Percentiles rank a stretch among this genome's conserved stretches.
phyloP scores from a whole-genome alignment of 2,797 vertebrate species.

The Myotis myotis region DNA sequence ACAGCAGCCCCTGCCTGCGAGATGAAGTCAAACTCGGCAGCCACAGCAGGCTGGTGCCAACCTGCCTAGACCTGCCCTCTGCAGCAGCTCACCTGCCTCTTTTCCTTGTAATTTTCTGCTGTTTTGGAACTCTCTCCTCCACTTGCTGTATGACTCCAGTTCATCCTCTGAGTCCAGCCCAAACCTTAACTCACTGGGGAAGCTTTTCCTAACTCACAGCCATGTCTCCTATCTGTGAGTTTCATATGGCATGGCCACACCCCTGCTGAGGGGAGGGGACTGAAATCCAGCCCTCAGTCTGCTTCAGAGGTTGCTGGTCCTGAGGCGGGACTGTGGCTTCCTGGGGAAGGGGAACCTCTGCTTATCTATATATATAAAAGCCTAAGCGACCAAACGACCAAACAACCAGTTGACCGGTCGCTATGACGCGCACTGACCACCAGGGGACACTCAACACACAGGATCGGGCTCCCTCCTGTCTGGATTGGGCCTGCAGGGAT shows the following conservation, averaged over 20 bases:
- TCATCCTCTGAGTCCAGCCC: neutral
- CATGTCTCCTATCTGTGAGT: neutral
- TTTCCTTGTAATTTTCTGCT: neutral
- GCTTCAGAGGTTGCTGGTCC: neutral
- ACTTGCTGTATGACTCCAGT: neutral
- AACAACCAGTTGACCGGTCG: too few species aligned
- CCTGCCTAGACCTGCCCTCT: neutral
- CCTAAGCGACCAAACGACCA: too few species aligned
- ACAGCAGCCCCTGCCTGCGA: neutral
- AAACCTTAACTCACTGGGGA: neutral
- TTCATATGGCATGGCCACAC: neutral
- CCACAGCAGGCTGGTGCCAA: neutral
- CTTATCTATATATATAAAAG: neutral
- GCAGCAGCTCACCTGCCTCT: neutral
- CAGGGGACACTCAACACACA: too few species aligned
- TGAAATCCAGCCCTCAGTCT: neutral
- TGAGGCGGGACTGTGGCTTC: accelerated
- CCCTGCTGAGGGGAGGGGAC: neutral
- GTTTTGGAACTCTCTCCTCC: neutral
- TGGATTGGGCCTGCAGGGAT: too few species aligned
- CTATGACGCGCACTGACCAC: too few species aligned
- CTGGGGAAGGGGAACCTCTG: neutral
- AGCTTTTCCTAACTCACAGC: neutral
- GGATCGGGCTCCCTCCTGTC: too few species aligned
- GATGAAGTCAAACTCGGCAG: neutral